Evolutionary conservation across 2,888 invertebrate species (phyloP).

Genomic region (Andricus curvator): DNA sequence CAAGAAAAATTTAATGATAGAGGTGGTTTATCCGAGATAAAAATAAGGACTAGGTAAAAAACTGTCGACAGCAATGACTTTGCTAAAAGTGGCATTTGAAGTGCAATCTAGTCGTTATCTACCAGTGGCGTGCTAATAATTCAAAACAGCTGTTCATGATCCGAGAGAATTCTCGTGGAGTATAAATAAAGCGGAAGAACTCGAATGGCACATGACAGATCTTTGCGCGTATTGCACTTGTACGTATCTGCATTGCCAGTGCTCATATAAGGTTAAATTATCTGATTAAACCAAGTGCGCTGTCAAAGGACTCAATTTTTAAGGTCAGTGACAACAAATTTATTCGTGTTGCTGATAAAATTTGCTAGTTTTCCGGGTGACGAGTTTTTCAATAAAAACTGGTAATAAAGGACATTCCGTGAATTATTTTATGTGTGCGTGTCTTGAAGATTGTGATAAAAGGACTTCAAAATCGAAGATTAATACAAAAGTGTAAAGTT

Average conservation of each 20-base stretch:
- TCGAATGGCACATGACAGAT: slow-evolving; percentile 48
- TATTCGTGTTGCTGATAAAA: neutral
- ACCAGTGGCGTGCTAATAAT: slow-evolving; percentile 17
- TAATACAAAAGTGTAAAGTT: no score
- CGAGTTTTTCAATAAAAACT: neutral
- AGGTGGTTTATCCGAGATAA: neutral
- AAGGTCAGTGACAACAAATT: slow-evolving; percentile 19
- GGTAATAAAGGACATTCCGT: neutral
- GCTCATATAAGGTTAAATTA: neutral
- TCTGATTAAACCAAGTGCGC: neutral
- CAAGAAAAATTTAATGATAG: neutral
- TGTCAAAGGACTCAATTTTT: neutral
- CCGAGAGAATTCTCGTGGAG: slow-evolving; percentile 38
- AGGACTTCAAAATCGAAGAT: no score
- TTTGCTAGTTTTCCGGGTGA: neutral
- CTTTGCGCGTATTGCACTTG: neutral
- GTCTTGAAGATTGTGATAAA: no score
- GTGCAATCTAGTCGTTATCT: slow-evolving; percentile 46
- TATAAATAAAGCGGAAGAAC: slow-evolving; percentile 58
- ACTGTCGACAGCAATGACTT: neutral
- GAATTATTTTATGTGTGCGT: neutral
- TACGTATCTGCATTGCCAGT: slow-evolving; percentile 37
- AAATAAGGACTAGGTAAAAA: neutral
- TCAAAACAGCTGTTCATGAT: slow-evolving; percentile 18
- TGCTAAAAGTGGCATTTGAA: neutral